phyloP scores from a whole-genome alignment of 2,888 invertebrate species.

The Podabrus alpinus region DNA sequence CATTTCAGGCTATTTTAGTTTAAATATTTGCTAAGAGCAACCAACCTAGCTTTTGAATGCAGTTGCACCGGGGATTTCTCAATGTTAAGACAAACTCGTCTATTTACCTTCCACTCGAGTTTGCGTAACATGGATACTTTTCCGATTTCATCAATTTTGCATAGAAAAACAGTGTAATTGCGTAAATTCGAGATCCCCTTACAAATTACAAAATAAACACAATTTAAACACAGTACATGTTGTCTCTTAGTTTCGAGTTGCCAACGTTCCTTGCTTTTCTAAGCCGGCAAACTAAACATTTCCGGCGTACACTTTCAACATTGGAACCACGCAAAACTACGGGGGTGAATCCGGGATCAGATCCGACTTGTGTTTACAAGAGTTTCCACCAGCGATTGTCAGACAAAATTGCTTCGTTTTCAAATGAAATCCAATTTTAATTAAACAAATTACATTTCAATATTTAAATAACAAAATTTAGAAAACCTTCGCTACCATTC shows the following conservation, averaged over 20 bases:
- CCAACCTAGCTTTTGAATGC: slow-evolving; percentile 10
- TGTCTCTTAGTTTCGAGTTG: slow-evolving; percentile 16
- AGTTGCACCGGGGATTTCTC: slow-evolving; percentile 13
- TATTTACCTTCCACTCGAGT: slow-evolving; percentile 15
- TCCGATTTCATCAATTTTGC: slow-evolving; percentile 15
- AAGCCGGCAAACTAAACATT: slow-evolving; percentile 24
- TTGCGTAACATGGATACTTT: slow-evolving; percentile 10
- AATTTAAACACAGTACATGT: slow-evolving; percentile 22
- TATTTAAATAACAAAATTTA: not conserved
- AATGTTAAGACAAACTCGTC: slow-evolving; percentile 13
- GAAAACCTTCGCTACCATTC: not conserved
- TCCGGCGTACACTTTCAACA: slow-evolving; percentile 13
- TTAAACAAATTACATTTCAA: not conserved
- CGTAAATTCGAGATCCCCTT: not conserved
- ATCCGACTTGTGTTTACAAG: not conserved
- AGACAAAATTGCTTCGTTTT: not conserved
- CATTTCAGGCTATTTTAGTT: slow-evolving; percentile 11
- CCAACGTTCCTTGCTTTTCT: slow-evolving; percentile 16
- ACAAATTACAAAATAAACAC: slow-evolving; percentile 19
- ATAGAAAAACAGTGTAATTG: slow-evolving; percentile 6
- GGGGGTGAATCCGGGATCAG: not conserved
- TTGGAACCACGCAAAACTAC: not conserved
- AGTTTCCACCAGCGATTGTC: not conserved
- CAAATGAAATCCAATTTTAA: not conserved
- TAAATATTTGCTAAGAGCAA: slow-evolving; percentile 22